Conservation (phyloP, 2,113 vertebrate species). For the Ameiurus melas region DNA sequence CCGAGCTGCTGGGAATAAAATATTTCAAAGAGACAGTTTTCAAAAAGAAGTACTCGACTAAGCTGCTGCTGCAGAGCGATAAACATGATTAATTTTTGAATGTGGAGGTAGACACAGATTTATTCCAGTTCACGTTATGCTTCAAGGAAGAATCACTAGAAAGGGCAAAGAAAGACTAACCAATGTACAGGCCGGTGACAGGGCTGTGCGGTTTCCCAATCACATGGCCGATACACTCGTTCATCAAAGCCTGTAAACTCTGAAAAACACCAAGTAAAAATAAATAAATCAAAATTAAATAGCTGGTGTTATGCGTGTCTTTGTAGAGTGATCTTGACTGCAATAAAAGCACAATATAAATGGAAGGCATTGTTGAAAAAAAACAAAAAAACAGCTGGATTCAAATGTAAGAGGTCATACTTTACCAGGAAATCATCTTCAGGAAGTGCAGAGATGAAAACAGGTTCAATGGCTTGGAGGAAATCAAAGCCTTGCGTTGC, state of each 20-base stretch:
- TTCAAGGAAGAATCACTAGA: background rate
- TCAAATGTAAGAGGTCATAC: background rate
- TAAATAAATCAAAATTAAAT: background rate
- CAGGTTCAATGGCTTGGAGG: constrained; percentile 96
- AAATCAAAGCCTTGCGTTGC: constrained; percentile 99
- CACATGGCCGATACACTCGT: constrained; percentile 98
- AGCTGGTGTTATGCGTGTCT: background rate
- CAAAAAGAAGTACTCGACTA: background rate
- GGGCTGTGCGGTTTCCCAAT: constrained; percentile 99
- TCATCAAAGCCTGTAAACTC: constrained; percentile 97
- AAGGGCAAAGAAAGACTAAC: constrained; percentile 70
- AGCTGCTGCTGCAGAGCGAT: background rate
- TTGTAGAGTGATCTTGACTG: background rate
- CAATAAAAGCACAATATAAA: background rate
- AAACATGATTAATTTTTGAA: background rate
- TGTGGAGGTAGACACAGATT: background rate
- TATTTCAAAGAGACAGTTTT: background rate
- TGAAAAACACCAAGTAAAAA: constrained; percentile 60
- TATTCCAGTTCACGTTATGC: background rate
- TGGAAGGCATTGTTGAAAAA: background rate
- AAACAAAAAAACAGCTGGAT: background rate
- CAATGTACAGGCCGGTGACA: constrained; percentile 90
- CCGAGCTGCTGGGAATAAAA: constrained; percentile 78
- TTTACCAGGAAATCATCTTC: constrained; percentile 98
- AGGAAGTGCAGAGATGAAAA: constrained; percentile 94